Conservation (phyloP, 2,888 invertebrate species). For the Eulithis prunata region DNA sequence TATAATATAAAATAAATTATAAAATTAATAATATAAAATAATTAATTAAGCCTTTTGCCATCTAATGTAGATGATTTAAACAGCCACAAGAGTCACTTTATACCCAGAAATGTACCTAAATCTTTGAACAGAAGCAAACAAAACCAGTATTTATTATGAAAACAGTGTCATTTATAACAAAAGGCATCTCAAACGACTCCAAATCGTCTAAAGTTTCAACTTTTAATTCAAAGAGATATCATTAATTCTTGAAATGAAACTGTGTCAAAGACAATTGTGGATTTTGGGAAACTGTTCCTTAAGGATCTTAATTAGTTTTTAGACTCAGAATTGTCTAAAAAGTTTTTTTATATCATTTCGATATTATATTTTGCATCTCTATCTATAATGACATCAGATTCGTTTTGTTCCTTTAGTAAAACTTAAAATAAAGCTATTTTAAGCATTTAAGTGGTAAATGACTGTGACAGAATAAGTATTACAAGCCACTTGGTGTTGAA, state of each 20-base stretch:
- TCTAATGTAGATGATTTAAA: too few species aligned
- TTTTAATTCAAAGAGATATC: conserved; percentile 24
- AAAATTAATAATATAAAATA: too few species aligned
- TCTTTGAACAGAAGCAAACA: neutral
- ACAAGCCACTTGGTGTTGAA: too few species aligned
- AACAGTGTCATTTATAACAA: conserved; percentile 13
- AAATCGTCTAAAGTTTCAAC: conserved; percentile 30
- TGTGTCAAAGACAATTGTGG: conserved; percentile 31
- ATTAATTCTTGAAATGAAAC: conserved; percentile 33
- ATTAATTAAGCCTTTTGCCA: too few species aligned
- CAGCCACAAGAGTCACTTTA: too few species aligned
- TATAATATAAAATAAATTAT: too few species aligned
- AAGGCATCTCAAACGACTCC: conserved; percentile 1
- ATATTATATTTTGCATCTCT: too few species aligned
- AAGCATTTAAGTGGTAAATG: too few species aligned
- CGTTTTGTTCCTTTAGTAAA: too few species aligned
- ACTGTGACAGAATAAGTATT: too few species aligned
- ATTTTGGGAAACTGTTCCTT: conserved; percentile 11
- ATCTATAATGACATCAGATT: too few species aligned
- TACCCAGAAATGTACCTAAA: neutral
- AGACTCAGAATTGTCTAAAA: conserved; percentile 4
- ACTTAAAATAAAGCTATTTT: too few species aligned
- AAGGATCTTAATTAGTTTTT: conserved; percentile 12
- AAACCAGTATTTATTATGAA: neutral
- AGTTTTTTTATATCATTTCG: neutral